Conservation (phyloP, 2,113 vertebrate genomes). For the Procavia capensis region DNA sequence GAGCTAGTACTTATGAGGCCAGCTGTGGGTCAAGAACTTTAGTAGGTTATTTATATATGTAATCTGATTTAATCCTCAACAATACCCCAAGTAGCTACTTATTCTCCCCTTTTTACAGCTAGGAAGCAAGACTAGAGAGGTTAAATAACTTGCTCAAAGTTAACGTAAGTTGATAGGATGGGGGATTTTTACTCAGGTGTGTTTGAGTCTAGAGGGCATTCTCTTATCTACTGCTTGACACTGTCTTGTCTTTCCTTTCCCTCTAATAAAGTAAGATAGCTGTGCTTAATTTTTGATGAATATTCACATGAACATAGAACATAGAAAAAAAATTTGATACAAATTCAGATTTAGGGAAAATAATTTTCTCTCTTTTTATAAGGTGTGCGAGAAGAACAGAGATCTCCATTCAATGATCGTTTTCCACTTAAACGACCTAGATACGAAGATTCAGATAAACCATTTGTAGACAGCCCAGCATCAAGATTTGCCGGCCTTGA, state of each 20-base stretch:
- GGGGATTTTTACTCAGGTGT: conserved; percentile 56
- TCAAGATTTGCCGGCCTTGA: conserved; percentile 90
- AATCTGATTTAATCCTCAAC: conserved; percentile 58
- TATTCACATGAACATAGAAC: conserved; percentile 51
- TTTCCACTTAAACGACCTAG: conserved; percentile 86
- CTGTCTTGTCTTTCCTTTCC: conserved; percentile 30
- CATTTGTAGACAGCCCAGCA: conserved; percentile 85
- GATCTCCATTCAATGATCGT: conserved; percentile 88
- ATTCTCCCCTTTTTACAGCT: conserved; percentile 46
- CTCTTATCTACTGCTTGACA: conserved; percentile 41
- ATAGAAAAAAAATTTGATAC: conserved; percentile 44
- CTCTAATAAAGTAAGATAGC: conserved; percentile 65
- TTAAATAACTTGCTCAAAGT: conserved; percentile 74
- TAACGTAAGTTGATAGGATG: conserved; percentile 53
- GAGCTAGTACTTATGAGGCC: conserved; percentile 50
- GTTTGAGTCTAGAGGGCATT: conserved; percentile 59
- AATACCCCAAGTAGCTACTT: conserved; percentile 33
- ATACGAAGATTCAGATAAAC: conserved; percentile 90
- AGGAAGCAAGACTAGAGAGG: conserved; percentile 63
- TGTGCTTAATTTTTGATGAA: conserved; percentile 55
- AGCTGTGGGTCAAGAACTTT: conserved; percentile 58
- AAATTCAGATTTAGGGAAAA: conserved; percentile 57
- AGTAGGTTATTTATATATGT: conserved; percentile 53
- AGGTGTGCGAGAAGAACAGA: conserved; percentile 90
- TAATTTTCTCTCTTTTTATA: conserved; percentile 64